Evolutionary conservation across 2,797 vertebrate species (phyloP), one percentile per base, ranked within the genome.

Genomic region (Mus caroli): DNA sequence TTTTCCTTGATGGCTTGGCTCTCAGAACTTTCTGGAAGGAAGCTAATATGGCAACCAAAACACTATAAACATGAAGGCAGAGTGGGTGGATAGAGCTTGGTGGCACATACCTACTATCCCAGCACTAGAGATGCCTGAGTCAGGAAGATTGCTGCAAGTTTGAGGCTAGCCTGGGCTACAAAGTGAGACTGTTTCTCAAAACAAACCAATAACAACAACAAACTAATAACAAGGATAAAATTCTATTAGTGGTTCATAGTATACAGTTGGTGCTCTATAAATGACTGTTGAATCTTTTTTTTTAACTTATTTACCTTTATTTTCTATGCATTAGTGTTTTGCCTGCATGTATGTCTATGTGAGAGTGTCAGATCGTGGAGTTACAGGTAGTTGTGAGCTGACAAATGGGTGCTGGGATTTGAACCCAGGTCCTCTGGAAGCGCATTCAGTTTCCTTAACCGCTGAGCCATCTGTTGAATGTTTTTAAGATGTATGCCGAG

Each of bases 21-120:
- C 54, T 40, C 64, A 73, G 13, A 93, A 75, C 26, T 83, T 89
- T 95, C 87, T 87, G 62, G 62, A 95, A 88, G 64, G 97, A 91
- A 50, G 37, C n/a, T 69, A 77, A 43, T 75, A 69, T n/a, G 43
- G 20, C 6, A 85, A 15, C 28, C 60, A 85, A 64, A 67, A 50
- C n/a, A 43, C 43, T 67, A n/a, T 22, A 67, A 67, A n/a, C 60
- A 67, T 13, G 46, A 50, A 50, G 40, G 60, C 43, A 67, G 58
- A 84, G 46, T 34, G 82, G 20, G 60, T 22, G 62, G 67, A 12
- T 20, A 69, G 62, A 64, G 62, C 43, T n/a, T n/a, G 31, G 62
- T 69, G 34, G 43, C 28, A 12, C 52, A n/a, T 24, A 22, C 20
- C 52, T 56, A 22, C 22, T 22, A 56, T 37, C 34, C 34, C 31